Base-by-base conservation (phyloP, 2,113 vertebrate genomes). In the Lepus americanus region DNA sequence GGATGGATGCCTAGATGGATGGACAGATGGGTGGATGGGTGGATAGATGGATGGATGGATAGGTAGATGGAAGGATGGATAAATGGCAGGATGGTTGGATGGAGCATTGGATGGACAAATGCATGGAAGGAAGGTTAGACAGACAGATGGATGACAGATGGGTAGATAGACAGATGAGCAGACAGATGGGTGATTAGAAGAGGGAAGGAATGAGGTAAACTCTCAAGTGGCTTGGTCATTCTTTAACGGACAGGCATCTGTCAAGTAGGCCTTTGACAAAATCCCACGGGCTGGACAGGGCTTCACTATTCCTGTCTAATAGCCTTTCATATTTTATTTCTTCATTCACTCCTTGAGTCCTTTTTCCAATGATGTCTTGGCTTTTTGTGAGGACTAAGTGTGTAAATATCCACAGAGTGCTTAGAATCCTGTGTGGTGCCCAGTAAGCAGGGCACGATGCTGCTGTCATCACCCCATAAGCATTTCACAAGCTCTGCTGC, bases 301-400 rank as follows among this genome's bases (percentile, higher is more conserved):
- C 25, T 53, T 87, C 33, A 44, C 6, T 27, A 49, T 64, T 90
- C 61, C 33, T 92, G 1, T 64, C 19, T 83, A 83, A 87, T 53
- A 83, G 74, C 82, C 63, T 87, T 84, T 59, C 29, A 33, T 61
- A 81, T 92, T 92, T 33, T 6, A 74, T 90, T 73, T 69, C 17
- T 93, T 80, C 33, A 39, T 88, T 69, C 51, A 59, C 53, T 76
- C 25, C 39, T 39, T 83, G 36, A 64, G 74, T 93, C 83, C 66
- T 84, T 73, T 44, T 79, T 84, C 87, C 73, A 20, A 39, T 36
- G 66, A 31, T 25, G 1, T 69, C 25, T 44, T 76, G 64, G 17
- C 27, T 88, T 81, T 44, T 87, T 89, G 59, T 76, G 66, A 87
- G 29, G 51, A 67, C 63, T 33, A 72, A 92, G 72, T n/a, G 31